Evolutionary conservation across 2,113 vertebrate genomes (phyloP).

Genomic region (Nematolebias whitei): DNA sequence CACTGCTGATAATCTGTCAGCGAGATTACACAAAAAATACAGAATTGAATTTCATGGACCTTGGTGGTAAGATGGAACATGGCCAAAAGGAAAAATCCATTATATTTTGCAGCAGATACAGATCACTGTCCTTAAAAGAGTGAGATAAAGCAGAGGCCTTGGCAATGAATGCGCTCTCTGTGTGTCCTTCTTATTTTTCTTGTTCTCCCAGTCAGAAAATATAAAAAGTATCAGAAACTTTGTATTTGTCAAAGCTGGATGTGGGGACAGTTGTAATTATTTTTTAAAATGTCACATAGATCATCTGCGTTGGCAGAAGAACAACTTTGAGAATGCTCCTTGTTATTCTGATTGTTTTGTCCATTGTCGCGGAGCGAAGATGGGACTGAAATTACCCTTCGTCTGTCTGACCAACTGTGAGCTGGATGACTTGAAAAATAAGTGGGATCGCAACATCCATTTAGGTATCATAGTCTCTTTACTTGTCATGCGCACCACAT

Average conservation of each 20-base stretch:
- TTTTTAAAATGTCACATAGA: not conserved
- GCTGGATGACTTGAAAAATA: no score
- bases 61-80: slow-evolving; percentile 11
- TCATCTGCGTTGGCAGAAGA: not conserved
- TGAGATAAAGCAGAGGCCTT: slow-evolving; percentile 9
- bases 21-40: slow-evolving; percentile 1
- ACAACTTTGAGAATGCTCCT: not conserved
- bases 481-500: no score
- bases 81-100: slow-evolving; percentile 12
- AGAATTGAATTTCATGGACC: slow-evolving; percentile 8
- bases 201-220: not conserved
- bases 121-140: slow-evolving; percentile 13
- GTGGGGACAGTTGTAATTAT: not conserved
- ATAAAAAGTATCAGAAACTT: not conserved
- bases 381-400: no score
- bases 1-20: not conserved
- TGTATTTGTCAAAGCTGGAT: not conserved
- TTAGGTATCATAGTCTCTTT: no score
- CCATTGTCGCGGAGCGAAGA: no score
- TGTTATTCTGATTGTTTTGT: slow-evolving; percentile 4
- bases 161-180: not conserved
- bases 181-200: not conserved
- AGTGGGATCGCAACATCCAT: no score
- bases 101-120: not conserved
- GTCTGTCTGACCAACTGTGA: no score